Conservation (phyloP, 2,888 invertebrate genomes). For the Nymphalis c-album region DNA sequence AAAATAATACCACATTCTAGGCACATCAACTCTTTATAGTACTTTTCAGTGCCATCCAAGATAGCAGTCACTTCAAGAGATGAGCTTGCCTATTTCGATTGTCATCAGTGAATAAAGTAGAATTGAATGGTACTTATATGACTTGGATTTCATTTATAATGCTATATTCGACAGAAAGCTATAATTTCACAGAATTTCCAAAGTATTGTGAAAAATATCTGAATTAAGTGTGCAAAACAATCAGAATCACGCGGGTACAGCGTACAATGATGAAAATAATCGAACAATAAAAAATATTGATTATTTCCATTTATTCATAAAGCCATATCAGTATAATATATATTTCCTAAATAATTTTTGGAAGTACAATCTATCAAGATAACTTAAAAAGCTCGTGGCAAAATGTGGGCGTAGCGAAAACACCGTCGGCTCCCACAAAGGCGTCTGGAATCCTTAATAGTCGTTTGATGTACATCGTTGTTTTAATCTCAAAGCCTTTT, state of each 20-base stretch:
- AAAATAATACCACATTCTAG: too few relatives aligned
- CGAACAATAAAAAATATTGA: not conserved
- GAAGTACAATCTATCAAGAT: conserved; percentile 32
- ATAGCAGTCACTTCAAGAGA: too few relatives aligned
- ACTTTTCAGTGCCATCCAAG: too few relatives aligned
- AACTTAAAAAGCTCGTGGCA: conserved; percentile 29
- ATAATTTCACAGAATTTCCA: too few relatives aligned
- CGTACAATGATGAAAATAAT: not conserved
- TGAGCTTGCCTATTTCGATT: too few relatives aligned
- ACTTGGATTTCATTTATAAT: too few relatives aligned
- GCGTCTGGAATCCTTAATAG: conserved; percentile 19
- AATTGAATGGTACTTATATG: too few relatives aligned
- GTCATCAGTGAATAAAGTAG: too few relatives aligned
- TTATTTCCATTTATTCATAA: not conserved
- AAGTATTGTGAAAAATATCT: too few relatives aligned
- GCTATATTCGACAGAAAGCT: too few relatives aligned
- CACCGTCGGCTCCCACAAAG: conserved; percentile 29
- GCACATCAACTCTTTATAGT: too few relatives aligned
- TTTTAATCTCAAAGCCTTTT: conserved; percentile 27
- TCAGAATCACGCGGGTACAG: not conserved
- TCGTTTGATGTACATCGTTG: conserved; percentile 21
- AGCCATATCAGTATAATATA: conserved; percentile 4
- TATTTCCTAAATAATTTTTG: conserved; percentile 7
- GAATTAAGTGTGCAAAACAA: not conserved
- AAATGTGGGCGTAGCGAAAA: conserved; percentile 28